A percentile compares a stretch with the other conserved stretches of the same genome.
Evolutionary conservation across 1,140 invertebrate species (phyloP).

Genomic region (Megalopta genalis): DNA sequence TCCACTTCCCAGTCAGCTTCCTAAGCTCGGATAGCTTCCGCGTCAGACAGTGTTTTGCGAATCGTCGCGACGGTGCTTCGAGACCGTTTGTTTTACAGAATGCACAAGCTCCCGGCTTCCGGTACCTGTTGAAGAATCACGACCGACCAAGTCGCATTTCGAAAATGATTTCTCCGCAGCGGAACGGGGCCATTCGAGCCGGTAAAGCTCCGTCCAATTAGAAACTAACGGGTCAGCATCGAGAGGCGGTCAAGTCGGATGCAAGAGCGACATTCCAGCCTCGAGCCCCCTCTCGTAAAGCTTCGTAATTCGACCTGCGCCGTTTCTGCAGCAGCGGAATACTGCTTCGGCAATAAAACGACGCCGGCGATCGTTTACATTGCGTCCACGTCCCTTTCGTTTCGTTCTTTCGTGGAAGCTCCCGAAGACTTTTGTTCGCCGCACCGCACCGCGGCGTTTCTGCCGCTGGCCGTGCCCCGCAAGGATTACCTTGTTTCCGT

Average conservation of each 20-base stretch:
- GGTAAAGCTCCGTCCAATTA: not conserved
- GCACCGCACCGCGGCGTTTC: not conserved
- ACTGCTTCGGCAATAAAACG: slow-evolving; percentile 21
- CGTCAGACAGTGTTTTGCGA: too few species aligned
- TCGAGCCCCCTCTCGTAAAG: not conserved
- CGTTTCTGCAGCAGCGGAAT: slow-evolving; percentile 11
- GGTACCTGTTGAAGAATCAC: too few species aligned
- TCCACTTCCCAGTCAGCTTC: too few species aligned
- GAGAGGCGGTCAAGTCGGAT: not conserved
- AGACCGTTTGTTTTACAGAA: too few species aligned
- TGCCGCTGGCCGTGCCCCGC: not conserved
- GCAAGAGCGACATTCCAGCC: not conserved
- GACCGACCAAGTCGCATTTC: too few species aligned
- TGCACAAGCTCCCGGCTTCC: too few species aligned
- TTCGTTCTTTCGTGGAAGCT: slow-evolving; percentile 27
- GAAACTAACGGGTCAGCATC: not conserved
- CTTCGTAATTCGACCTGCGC: slow-evolving; percentile 10
- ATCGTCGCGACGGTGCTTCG: too few species aligned
- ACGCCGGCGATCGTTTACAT: slow-evolving; percentile 42
- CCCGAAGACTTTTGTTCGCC: slow-evolving; percentile 30
- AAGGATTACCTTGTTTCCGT: too few species aligned
- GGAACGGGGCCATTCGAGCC: not conserved
- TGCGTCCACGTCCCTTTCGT: slow-evolving; percentile 46
- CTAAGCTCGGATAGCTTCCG: too few species aligned
- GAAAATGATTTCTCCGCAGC: not conserved